Conservation (phyloP, 2,797 vertebrate genomes). For the Dermochelys coriacea region DNA sequence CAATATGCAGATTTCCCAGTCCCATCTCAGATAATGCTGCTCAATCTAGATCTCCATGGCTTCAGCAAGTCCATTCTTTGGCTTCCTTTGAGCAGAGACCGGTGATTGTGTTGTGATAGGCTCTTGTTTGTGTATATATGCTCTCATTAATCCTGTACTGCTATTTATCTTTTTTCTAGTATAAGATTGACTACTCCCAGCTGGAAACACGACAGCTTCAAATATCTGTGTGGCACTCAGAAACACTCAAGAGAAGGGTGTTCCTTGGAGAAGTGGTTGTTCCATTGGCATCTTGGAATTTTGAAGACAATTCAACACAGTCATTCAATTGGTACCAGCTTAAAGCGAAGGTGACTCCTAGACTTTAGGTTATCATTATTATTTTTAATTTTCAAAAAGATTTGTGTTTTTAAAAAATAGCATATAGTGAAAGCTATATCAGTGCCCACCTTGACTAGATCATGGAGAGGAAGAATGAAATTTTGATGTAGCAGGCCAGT, state of each 20-base stretch:
- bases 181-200: conserved; percentile 82
- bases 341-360: conserved; percentile 83
- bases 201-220: conserved; percentile 85
- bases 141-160: neutral
- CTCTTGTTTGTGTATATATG: neutral
- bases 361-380: neutral
- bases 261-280: conserved; percentile 91
- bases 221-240: conserved; percentile 91
- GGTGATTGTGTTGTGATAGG: neutral
- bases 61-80: neutral
- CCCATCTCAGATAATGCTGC: neutral
- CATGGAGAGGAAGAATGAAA: neutral
- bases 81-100: neutral
- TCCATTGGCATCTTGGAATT: conserved; percentile 86
- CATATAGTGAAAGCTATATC: neutral
- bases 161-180: conserved; percentile 78
- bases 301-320: conserved; percentile 76
- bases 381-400: neutral
- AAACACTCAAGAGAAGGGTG: conserved; percentile 83
- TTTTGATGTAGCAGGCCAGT: neutral
- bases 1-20: neutral
- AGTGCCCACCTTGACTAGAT: neutral
- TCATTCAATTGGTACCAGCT: conserved; percentile 86
- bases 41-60: neutral
- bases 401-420: neutral